Evolutionary conservation across 2,888 invertebrate genomes (phyloP).

Genomic region (Hypsopygia costalis): DNA sequence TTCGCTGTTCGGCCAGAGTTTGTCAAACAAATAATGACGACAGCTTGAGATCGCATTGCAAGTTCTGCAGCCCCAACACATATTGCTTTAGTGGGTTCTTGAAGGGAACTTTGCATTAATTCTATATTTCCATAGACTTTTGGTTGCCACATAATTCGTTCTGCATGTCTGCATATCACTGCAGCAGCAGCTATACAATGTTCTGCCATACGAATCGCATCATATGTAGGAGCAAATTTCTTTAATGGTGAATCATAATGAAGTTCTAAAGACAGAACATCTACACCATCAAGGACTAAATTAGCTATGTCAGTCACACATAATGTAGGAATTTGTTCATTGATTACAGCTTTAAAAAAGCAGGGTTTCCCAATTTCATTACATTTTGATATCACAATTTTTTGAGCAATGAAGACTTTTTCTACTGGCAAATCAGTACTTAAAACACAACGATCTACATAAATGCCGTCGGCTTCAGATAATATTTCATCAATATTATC

Average conservation of each 20-base stretch:
- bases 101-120: slow-evolving; percentile 78
- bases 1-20: slow-evolving; percentile 86
- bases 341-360: slow-evolving; percentile 92
- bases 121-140: slow-evolving; percentile 87
- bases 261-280: slow-evolving; percentile 90
- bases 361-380: slow-evolving; percentile 92
- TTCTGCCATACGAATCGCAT: slow-evolving; percentile 71
- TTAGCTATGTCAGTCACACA: slow-evolving; percentile 94
- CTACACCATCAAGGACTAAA: slow-evolving; percentile 93
- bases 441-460: slow-evolving; percentile 91
- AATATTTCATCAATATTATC: slow-evolving; percentile 87
- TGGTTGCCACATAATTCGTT: slow-evolving; percentile 90
- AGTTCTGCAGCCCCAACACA: slow-evolving; percentile 64
- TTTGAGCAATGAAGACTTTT: slow-evolving; percentile 93
- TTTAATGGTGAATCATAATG: slow-evolving; percentile 65
- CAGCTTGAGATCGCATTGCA: slow-evolving; percentile 54
- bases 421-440: slow-evolving; percentile 93
- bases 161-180: slow-evolving; percentile 91
- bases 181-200: slow-evolving; percentile 86
- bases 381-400: slow-evolving; percentile 91
- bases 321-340: slow-evolving; percentile 90
- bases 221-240: slow-evolving; percentile 49
- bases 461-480: slow-evolving; percentile 89
- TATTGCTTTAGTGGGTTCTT: slow-evolving; percentile 76
- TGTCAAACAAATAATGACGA: slow-evolving; percentile 87